Evolutionary conservation across 2,797 vertebrate species (phyloP).

Genomic region (Anomalospiza imberbis): DNA sequence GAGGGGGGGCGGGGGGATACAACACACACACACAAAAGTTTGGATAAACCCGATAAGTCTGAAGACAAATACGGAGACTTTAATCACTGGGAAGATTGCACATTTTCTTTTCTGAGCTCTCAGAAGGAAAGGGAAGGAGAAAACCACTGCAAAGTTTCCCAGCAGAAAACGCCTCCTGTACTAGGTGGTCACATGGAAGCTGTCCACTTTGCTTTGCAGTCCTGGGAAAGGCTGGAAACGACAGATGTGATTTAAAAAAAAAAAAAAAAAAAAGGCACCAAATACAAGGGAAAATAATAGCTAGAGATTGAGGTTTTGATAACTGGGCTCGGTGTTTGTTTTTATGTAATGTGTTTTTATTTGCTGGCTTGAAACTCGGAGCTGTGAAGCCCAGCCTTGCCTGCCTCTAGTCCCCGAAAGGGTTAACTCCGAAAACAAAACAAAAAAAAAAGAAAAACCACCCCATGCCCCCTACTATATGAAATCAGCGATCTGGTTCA

Average conservation of each 20-base stretch:
- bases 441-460: not conserved
- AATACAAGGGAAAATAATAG: conserved; percentile 29
- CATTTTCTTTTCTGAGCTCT: conserved; percentile 20
- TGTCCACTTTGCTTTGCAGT: conserved; percentile 4
- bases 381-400: not conserved
- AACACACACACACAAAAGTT: conserved; percentile 61
- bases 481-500: conserved; percentile 58
- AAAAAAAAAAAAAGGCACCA: not conserved
- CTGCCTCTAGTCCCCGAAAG: not conserved
- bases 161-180: conserved; percentile 33
- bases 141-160: conserved; percentile 33
- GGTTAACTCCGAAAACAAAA: conserved; percentile 42
- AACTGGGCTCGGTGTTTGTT: conserved; percentile 2
- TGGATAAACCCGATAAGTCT: conserved; percentile 64
- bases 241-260: not conserved
- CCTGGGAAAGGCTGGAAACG: conserved; percentile 16
- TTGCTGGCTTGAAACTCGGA: conserved; percentile 7
- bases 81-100: conserved; percentile 49
- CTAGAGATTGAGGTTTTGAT: conserved; percentile 32
- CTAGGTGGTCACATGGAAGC: conserved; percentile 47
- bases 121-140: conserved; percentile 5
- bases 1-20: not conserved
- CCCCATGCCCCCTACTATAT: not conserved
- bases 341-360: conserved; percentile 32
- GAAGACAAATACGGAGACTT: conserved; percentile 50